Evolutionary conservation across 2,888 invertebrate species (phyloP).

Genomic region (Andrena flavipes): DNA sequence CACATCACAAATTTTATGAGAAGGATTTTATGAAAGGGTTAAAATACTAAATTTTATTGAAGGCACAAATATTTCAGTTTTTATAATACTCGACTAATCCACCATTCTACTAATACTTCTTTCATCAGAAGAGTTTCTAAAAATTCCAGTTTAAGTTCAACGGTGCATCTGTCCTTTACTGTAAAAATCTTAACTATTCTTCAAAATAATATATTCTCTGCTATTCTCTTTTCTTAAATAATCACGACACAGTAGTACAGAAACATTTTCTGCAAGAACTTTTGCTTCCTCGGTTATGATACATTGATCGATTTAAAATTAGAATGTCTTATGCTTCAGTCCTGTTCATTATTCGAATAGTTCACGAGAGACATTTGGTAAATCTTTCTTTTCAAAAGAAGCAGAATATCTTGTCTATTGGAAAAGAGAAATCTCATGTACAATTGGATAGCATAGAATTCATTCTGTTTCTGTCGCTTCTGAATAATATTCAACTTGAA

Average conservation of each 20-base stretch:
- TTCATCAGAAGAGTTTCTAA: conserved; percentile 8
- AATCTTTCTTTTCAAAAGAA: background rate
- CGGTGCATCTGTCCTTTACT: background rate
- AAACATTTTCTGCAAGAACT: background rate
- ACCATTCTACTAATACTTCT: conserved; percentile 51
- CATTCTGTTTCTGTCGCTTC: conserved; percentile 2
- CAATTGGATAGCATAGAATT: conserved; percentile 22
- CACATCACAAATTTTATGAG: conserved; percentile 37
- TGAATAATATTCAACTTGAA: conserved; percentile 16
- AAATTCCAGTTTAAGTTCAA: conserved; percentile 30
- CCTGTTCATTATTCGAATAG: background rate
- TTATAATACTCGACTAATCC: conserved; percentile 36
- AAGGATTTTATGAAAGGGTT: conserved; percentile 19
- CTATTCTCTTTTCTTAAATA: background rate
- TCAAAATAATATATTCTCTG: conserved; percentile 16
- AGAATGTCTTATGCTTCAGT: background rate
- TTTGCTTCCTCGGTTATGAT: background rate
- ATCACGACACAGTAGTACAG: conserved; percentile 12
- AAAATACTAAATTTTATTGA: conserved; percentile 48
- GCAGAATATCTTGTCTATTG: background rate
- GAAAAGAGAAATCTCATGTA: background rate
- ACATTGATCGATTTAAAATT: conserved; percentile 1
- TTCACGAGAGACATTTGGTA: background rate
- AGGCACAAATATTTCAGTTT: conserved; percentile 54
- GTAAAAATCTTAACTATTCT: conserved; percentile 13